A percentile compares a stretch with the other conserved stretches of the same genome.
phyloP scores from a whole-genome alignment of 2,888 invertebrate species.

The Phyto melanocephala region DNA sequence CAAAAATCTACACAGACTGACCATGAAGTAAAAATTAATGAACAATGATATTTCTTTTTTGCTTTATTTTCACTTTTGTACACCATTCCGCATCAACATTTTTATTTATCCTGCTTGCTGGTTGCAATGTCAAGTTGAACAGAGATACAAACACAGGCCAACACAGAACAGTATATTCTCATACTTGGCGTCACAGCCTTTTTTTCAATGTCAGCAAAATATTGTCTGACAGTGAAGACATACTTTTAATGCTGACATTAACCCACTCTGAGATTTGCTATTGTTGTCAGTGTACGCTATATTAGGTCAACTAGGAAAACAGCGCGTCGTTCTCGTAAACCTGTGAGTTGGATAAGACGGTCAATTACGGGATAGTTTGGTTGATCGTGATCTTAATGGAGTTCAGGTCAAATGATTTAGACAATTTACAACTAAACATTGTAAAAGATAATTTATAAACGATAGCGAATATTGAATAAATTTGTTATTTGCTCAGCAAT shows the following conservation, averaged over 20 bases:
- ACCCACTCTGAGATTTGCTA: conserved; percentile 25
- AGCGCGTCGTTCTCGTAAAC: too few species aligned
- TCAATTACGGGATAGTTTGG: too few species aligned
- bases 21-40: conserved; percentile 62
- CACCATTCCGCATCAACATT: neutral
- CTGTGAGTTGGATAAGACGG: too few species aligned
- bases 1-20: conserved; percentile 51
- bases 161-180: neutral
- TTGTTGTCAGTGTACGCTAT: conserved; percentile 21
- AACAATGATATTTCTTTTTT: conserved; percentile 23
- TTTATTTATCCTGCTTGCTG: conserved; percentile 18
- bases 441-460: too few species aligned
- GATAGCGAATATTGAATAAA: too few species aligned
- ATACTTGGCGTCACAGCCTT: conserved; percentile 14
- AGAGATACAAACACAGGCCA: neutral
- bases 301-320: neutral
- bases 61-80: neutral
- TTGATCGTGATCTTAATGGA: too few species aligned
- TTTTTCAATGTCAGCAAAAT: conserved; percentile 63
- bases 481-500: too few species aligned
- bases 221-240: conserved; percentile 46
- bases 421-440: too few species aligned
- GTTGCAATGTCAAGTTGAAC: conserved; percentile 31
- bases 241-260: conserved; percentile 58
- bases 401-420: too few species aligned